Evolutionary conservation across 2,113 vertebrate genomes (phyloP), one percentile per base, ranked within the genome.

Genomic region (Riparia riparia): DNA sequence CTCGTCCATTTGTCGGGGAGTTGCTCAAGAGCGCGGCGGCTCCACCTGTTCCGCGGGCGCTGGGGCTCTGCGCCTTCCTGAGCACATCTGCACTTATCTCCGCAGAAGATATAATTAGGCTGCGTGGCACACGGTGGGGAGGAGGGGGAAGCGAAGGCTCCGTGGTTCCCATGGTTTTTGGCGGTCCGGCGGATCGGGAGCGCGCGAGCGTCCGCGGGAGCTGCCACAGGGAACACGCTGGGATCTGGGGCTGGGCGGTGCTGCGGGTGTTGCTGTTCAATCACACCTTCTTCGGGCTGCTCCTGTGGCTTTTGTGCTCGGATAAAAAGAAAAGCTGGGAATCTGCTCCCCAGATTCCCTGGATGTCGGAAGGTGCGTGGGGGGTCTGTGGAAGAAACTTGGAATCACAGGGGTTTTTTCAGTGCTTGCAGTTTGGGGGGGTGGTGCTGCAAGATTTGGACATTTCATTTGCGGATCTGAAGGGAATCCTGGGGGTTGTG

Each of bases 41-140:
- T 95, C 90, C 92, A 93, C 96, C 92, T 94, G 96, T 95, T 95
- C 90, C 28, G 39, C 71, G 29, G 95, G 90, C 91, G 68, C 85
- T 54, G 91, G 76, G 71, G 83, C 94, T 91, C 39, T 29, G 88
- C 28, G 93, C 74, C 92, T 70, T 77, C 79, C 93, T 56, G 29
- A 49, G 96, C 90, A 92, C 95, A 96, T 94, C 93, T 90, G 92
- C 95, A 61, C 82, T 82, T 45, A 37, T 95, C 95, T 88, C 12
- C 37, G 92, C 88, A 47, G 9, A 7, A 82, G 96, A 88, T 93
- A 70, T 56, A 93, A 95, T 94, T 89, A 86, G 93, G 93, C 69
- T 68, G 64, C 28, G 9, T 42, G 42, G 86, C 87, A 34, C 6
- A 32, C n/a, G n/a, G n/a, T 39, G 57, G 57, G 57, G 71, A 47